A percentile compares a stretch with the other conserved stretches of the same genome.
Conservation (phyloP, 2,888 invertebrate species). For the Brachypalpus laphriformis region DNA sequence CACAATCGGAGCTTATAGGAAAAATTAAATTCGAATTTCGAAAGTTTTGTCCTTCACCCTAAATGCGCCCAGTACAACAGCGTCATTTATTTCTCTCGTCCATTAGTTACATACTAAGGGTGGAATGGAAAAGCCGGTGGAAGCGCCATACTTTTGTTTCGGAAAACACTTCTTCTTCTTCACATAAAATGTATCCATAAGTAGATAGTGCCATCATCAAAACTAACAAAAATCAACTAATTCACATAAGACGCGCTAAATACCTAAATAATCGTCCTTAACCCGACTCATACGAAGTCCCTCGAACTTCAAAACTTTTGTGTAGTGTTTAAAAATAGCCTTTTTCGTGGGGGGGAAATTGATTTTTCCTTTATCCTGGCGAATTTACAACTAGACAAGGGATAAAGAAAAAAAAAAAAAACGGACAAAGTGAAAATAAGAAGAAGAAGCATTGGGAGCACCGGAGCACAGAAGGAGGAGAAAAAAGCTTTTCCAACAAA, state of each 20-base stretch:
- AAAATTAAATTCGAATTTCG: neutral
- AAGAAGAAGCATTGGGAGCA: constrained; percentile 38
- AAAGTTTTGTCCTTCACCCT: constrained; percentile 28
- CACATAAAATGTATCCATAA: constrained; percentile 13
- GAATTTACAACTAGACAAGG: constrained; percentile 21
- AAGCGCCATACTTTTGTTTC: constrained; percentile 13
- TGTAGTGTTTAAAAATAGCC: constrained; percentile 27
- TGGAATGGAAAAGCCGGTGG: constrained; percentile 59
- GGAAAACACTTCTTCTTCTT: neutral
- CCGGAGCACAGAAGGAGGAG: neutral
- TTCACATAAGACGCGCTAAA: neutral
- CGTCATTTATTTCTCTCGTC: constrained; percentile 39
- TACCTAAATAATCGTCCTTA: neutral
- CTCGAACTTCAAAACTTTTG: neutral
- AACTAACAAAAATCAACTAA: constrained; percentile 1
- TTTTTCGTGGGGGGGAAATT: constrained; percentile 16
- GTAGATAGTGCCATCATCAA: neutral
- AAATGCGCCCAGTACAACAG: constrained; percentile 6
- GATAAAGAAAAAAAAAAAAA: neutral
- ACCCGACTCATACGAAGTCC: neutral
- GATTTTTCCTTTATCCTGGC: constrained; percentile 48
- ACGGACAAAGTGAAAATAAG: neutral
- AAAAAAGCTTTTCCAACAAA: constrained; percentile 58
- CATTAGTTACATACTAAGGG: constrained; percentile 41
- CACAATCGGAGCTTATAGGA: neutral